Percentiles rank a stretch among this genome's conserved stretches.
Conservation (phyloP, 1,140 invertebrate genomes). For the Mactra quadrangularis region DNA sequence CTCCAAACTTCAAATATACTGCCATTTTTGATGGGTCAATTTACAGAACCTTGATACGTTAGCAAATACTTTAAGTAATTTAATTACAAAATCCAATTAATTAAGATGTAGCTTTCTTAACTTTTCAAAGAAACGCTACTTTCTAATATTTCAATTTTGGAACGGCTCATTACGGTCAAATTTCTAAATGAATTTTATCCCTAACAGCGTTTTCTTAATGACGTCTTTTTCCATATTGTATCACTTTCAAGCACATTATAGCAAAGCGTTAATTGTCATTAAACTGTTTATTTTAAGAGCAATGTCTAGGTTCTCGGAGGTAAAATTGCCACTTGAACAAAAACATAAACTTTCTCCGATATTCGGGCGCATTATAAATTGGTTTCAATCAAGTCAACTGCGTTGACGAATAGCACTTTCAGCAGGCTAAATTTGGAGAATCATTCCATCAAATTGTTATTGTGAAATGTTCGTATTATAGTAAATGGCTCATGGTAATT, state of each 20-base stretch:
- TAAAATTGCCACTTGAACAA: no score
- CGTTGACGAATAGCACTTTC: no score
- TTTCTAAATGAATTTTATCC: no score
- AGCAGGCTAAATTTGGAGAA: no score
- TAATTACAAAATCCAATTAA: constrained; percentile 42
- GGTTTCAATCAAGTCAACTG: no score
- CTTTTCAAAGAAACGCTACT: constrained; percentile 40
- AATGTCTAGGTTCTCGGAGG: no score
- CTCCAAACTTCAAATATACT: constrained; percentile 10
- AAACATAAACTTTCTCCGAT: no score
- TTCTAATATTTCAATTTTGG: background rate
- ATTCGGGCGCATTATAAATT: no score
- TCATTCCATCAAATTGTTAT: no score
- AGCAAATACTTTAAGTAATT: constrained; percentile 35
- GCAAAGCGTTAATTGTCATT: constrained; percentile 31
- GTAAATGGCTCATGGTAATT: no score
- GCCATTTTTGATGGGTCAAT: constrained; percentile 32
- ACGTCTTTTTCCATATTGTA: background rate
- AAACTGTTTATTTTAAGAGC: background rate
- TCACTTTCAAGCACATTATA: constrained; percentile 23
- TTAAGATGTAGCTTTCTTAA: constrained; percentile 23
- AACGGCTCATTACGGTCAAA: no score
- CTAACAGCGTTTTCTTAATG: background rate
- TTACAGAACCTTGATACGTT: background rate
- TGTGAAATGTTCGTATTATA: no score